These are phyloP conservation scores for Nothocercus julius DNA, from an alignment of 2,113 vertebrate genomes.

Conservation along the genomic window DNA sequence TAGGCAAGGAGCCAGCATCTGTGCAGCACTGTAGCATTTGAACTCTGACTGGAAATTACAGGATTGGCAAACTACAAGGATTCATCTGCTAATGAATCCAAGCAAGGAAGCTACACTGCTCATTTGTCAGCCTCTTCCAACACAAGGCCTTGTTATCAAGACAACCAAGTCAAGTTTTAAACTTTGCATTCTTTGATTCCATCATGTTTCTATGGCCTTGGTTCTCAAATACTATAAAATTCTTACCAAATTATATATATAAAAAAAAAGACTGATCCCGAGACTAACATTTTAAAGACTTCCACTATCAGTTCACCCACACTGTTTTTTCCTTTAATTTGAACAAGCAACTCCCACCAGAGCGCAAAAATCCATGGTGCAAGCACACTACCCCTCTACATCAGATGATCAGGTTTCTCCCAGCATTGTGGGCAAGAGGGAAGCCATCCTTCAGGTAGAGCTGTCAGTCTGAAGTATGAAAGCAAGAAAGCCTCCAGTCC, in stretches of 20 bases:
- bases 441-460: background rate
- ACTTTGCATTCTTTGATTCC: background rate
- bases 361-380: background rate
- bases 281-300: background rate
- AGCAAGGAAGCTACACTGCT: background rate
- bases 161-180: background rate
- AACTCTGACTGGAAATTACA: background rate
- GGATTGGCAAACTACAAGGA: background rate
- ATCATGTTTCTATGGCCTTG: background rate
- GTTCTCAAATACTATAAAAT: background rate
- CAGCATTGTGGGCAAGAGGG: background rate
- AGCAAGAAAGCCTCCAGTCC: background rate
- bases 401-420: background rate
- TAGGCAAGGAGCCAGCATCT: background rate
- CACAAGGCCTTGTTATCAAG: background rate
- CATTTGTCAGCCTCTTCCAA: background rate
- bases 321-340: background rate
- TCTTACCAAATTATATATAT: background rate
- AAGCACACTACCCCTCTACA: background rate
- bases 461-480: background rate
- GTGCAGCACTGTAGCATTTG: rapidly evolving
- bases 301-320: background rate
- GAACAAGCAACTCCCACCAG: background rate
- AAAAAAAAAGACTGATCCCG: background rate
- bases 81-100: background rate